Evolutionary conservation across 2,113 vertebrate species (phyloP).

Genomic region (Notothenia coriiceps): DNA sequence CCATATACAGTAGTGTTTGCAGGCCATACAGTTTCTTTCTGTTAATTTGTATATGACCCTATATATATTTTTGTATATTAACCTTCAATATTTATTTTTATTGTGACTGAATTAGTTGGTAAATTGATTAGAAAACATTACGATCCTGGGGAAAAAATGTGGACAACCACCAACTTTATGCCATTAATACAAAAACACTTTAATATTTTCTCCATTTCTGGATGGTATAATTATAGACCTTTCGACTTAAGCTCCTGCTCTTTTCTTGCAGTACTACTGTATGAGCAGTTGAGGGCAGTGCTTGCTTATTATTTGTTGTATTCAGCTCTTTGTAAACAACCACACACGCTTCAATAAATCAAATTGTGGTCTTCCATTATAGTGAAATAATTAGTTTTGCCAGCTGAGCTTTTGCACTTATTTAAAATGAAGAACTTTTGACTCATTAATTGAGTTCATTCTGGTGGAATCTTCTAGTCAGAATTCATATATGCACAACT

Average conservation of each 20-base stretch:
- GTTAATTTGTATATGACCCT: not conserved
- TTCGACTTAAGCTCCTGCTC: not conserved
- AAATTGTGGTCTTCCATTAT: not conserved
- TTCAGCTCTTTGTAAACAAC: not conserved
- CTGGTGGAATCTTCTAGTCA: not conserved
- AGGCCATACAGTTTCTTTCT: not conserved
- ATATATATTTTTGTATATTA: too few relatives aligned
- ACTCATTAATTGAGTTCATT: not conserved
- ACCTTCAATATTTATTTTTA: not conserved
- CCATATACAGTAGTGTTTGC: not conserved
- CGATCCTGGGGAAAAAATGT: not conserved
- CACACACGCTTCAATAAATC: not conserved
- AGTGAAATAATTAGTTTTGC: not conserved
- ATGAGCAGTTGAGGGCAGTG: conserved; percentile 62
- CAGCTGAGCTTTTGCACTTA: too few relatives aligned
- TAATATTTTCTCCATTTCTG: too few relatives aligned
- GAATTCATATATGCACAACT: not conserved
- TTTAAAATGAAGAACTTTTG: too few relatives aligned
- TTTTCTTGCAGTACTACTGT: conserved; percentile 48
- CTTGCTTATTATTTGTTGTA: conserved; percentile 4
- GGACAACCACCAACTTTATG: not conserved
- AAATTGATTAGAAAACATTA: not conserved
- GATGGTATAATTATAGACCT: not conserved
- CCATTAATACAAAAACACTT: not conserved
- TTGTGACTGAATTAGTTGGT: not conserved